These are phyloP conservation scores for Umimayanthus chanpuru DNA, from an alignment of 92 coral and sea anemone species.

Conservation along the genomic window DNA sequence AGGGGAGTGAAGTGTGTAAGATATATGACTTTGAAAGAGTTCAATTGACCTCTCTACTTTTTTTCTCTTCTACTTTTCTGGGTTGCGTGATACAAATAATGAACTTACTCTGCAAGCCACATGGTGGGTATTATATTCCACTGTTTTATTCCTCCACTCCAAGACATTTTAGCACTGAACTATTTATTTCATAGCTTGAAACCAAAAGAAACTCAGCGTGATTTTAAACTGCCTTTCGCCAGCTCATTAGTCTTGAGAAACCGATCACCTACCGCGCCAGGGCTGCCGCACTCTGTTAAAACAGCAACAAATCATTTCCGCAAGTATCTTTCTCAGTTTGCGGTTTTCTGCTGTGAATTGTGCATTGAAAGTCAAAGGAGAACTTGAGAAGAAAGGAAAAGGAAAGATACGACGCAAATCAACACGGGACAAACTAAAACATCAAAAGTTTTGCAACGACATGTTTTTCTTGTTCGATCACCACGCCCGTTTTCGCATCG, in stretches of 20 bases:
- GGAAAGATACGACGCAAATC: not conserved
- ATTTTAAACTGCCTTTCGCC: slow-evolving; percentile 12
- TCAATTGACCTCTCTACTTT: not conserved
- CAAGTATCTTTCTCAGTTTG: not conserved
- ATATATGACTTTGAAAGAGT: not conserved
- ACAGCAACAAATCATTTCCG: not conserved
- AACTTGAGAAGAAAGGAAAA: not conserved
- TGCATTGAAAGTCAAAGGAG: not conserved
- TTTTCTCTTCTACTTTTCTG: not conserved
- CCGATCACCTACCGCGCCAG: not conserved
- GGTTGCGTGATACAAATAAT: not conserved
- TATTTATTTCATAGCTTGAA: slow-evolving; percentile 18
- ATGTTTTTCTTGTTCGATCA: no score
- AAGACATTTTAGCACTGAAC: not conserved
- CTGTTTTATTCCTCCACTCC: not conserved
- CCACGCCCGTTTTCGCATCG: no score
- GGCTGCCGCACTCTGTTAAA: not conserved
- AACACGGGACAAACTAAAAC: not conserved
- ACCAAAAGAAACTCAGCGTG: slow-evolving; percentile 16
- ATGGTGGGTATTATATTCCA: not conserved
- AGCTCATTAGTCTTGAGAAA: not conserved
- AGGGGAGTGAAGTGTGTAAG: no score
- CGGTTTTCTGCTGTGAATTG: not conserved
- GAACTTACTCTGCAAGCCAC: not conserved
- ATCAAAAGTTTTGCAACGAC: no score